These are phyloP conservation scores for Limosa lapponica DNA, from an alignment of 2,797 vertebrate species.

Conservation along the genomic window DNA sequence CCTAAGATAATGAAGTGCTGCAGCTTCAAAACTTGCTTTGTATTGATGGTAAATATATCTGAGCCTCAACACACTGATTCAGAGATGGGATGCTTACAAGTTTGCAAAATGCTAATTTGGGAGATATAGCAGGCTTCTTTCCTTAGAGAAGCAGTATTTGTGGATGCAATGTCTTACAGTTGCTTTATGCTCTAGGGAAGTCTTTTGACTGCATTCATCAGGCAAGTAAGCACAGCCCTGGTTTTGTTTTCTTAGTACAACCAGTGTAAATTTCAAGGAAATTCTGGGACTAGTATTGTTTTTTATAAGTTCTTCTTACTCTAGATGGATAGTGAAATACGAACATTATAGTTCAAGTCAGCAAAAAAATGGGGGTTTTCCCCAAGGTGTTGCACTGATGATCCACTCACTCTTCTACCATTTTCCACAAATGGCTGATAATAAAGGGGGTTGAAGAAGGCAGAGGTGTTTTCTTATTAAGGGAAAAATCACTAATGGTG, in stretches of 20 bases:
- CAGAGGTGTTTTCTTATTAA: background rate
- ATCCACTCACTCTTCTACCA: background rate
- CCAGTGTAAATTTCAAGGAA: background rate
- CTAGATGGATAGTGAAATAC: background rate
- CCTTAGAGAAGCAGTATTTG: background rate
- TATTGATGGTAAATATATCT: background rate
- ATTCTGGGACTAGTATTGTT: background rate
- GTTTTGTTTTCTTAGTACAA: background rate
- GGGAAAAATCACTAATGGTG: background rate
- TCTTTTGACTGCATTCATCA: background rate
- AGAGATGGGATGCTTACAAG: background rate
- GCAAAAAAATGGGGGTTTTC: background rate
- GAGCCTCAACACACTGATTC: background rate
- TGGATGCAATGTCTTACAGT: background rate
- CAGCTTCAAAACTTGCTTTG: background rate
- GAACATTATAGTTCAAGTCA: background rate
- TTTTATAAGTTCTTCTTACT: background rate
- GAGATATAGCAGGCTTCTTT: background rate
- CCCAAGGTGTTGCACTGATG: background rate
- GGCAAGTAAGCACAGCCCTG: background rate
- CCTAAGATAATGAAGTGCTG: background rate
- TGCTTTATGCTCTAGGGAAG: background rate
- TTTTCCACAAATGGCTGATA: background rate
- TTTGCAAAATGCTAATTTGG: background rate
- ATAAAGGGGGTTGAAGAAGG: background rate